Base-by-base conservation (phyloP, 2,113 vertebrate species). In the Hyperoodon ampullatus region DNA sequence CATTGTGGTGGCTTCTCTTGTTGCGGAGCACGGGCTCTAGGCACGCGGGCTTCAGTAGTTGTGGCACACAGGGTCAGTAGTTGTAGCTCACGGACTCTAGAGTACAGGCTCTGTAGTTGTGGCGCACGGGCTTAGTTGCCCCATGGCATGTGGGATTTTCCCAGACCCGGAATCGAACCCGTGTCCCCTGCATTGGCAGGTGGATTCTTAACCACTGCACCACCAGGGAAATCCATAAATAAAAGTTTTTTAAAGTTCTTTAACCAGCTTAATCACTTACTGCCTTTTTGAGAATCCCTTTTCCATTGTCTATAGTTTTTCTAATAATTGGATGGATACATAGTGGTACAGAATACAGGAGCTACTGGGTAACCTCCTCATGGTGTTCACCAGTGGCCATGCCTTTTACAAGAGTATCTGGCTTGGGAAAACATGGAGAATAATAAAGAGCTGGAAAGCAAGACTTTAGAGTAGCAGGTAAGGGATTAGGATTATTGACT, bases 361-460 rank as follows among this genome's bases (percentile, higher is more conserved):
- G n/a, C 21, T 93, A 72, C 72, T 60, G 39, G 30, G n/a, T 95
- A 78, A 66, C 5, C 0, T 92, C 68, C 39, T 87, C 60, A 26
- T 70, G 47, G 30, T 91, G n/a, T 75, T 95, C n/a, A 65, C 55
- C 53, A 53, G 60, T 80, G 63, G 33, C 26, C 88, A 47, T 72
- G 63, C 50, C 28, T 50, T 72, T 42, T 75, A 35, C 26, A 84
- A 63, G 44, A 60, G 83, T 87, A 28, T 61, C 74, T 88, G 72
- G 26, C 35, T 68, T 90, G 47, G 50, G 50, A 75, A 90, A 90
- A 90, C 50, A 71, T 50, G 75, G 33, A 94, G 53, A 72, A 86
- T 90, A 26, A 89, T 89, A 88, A 63, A 72, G 28, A 96, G 44
- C 39, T 93, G 42, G 60, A 89, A 93, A 94, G 23, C 72, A 93